Percentiles rank a stretch among this genome's conserved stretches.
Conservation (phyloP, 1,140 invertebrate species). For the Paralvinella palmiformis region DNA sequence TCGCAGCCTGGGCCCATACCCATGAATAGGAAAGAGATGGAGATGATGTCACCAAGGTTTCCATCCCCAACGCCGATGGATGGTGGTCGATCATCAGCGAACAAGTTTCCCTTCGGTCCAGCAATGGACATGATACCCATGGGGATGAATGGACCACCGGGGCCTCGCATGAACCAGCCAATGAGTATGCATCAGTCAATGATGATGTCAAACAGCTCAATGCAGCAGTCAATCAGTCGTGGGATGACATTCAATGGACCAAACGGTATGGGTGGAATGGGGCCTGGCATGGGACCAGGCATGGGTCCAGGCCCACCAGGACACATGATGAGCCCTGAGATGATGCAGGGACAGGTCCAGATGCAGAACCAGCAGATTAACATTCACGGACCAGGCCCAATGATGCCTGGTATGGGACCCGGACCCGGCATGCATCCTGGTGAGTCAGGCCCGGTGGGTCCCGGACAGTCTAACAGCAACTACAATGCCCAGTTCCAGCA, state of each 20-base stretch:
- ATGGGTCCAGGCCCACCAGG: slow-evolving; percentile 26
- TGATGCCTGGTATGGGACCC: slow-evolving; percentile 33
- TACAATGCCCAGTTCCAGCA: slow-evolving; percentile 37
- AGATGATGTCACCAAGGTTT: neutral
- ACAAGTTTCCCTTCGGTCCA: too few relatives aligned
- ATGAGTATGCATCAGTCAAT: slow-evolving; percentile 3
- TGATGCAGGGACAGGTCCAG: slow-evolving; percentile 32
- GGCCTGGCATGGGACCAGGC: slow-evolving; percentile 20
- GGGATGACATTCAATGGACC: neutral
- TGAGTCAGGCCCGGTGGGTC: neutral
- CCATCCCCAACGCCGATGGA: neutral
- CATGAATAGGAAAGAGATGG: slow-evolving; percentile 51
- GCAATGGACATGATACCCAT: neutral
- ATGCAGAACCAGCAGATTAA: slow-evolving; percentile 15
- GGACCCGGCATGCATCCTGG: slow-evolving; percentile 26
- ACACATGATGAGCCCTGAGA: slow-evolving; percentile 27
- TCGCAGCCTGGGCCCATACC: slow-evolving; percentile 61
- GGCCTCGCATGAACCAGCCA: slow-evolving; percentile 11
- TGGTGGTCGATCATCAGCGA: neutral
- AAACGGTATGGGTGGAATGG: neutral
- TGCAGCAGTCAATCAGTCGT: neutral
- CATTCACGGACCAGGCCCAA: slow-evolving; percentile 35
- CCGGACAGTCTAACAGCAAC: slow-evolving; percentile 7
- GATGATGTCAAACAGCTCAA: neutral
- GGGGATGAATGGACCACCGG: neutral